These are phyloP conservation scores for Nemotelus pantherinus DNA, from an alignment of 2,888 invertebrate species.

Conservation along the genomic window DNA sequence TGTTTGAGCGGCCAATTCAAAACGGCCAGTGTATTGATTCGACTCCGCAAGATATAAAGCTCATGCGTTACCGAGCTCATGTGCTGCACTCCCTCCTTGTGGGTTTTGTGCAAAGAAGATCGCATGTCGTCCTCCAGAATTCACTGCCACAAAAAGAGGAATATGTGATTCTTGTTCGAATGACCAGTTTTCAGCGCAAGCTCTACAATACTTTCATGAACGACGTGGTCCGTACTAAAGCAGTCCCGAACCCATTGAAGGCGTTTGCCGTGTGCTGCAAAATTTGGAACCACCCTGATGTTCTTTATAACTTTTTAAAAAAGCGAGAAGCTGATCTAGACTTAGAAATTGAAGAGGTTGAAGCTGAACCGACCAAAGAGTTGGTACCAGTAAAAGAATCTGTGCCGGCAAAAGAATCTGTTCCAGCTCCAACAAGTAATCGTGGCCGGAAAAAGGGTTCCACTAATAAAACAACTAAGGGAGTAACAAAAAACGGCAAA, in stretches of 20 bases:
- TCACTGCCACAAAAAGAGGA: constrained; percentile 95
- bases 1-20: constrained; percentile 98
- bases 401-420: constrained; percentile 12
- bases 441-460: constrained; percentile 53
- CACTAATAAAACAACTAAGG: constrained; percentile 51
- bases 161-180: constrained; percentile 87
- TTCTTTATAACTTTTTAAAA: constrained; percentile 85
- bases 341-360: constrained; percentile 83
- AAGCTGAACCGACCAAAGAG: constrained; percentile 59
- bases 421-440: constrained; percentile 40
- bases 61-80: constrained; percentile 96
- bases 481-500: constrained; percentile 49
- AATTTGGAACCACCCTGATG: constrained; percentile 96
- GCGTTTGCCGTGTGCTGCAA: constrained; percentile 99
- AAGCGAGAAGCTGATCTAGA: constrained; percentile 82
- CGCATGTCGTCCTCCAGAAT: constrained; percentile 91
- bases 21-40: constrained; percentile 98
- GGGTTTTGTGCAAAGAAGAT: constrained; percentile 95
- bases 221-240: constrained; percentile 84
- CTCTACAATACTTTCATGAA: constrained; percentile 95
- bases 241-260: constrained; percentile 93
- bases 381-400: background rate
- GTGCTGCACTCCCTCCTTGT: constrained; percentile 93
- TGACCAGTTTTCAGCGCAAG: constrained; percentile 90
- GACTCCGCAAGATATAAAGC: constrained; percentile 89